Evolutionary conservation across 2,113 vertebrate genomes (phyloP), one percentile per base, ranked within the genome.

Genomic region (Eidolon helvum): DNA sequence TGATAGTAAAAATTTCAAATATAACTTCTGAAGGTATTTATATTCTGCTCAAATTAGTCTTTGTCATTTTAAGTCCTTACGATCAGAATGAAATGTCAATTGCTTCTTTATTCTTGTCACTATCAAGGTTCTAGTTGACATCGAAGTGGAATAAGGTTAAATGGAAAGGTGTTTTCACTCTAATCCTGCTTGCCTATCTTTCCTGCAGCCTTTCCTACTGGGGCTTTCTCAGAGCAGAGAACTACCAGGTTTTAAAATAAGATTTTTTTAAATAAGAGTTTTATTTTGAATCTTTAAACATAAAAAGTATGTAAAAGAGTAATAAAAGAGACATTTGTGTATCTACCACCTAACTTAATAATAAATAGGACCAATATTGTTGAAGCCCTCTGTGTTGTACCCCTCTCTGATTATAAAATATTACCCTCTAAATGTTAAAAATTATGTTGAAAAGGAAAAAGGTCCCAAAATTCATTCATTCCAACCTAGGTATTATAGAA

Each of bases 1-100:
- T 96, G 77, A 38, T 96, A 65, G 50, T 96, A 94, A 90, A 88
- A 96, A 19, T 74, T 97, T 95, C n/a, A 93, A 57, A 40, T 92
- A 48, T 53, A 84, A 77, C 50, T 68, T 97, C 65, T 66, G 21
- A 94, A 87, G 63, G 35, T 28, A 61, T 53, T 33, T 87, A 40
- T 40, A 53, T 78, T 97, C 35, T 88, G 18, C 18, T 93, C 50
- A 92, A 35, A 72, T 95, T 86, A 38, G 38, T 85, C n/a, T 84
- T 95, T 35, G 10, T 91, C 78, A 78, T 91, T 87, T 96, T 87
- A 96, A 94, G 90, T 87, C 79, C 48, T 83, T 83, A 72, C 96
- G 94, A 57, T 85, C 40, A 96, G 30, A 95, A n/a, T 92, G 33
- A 88, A 91, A 88, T 95, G 28, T 85, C 65, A 95, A 65, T 14